Evolutionary conservation across 1,140 invertebrate species (phyloP).

Genomic region (Choristoneura fumiferana): DNA sequence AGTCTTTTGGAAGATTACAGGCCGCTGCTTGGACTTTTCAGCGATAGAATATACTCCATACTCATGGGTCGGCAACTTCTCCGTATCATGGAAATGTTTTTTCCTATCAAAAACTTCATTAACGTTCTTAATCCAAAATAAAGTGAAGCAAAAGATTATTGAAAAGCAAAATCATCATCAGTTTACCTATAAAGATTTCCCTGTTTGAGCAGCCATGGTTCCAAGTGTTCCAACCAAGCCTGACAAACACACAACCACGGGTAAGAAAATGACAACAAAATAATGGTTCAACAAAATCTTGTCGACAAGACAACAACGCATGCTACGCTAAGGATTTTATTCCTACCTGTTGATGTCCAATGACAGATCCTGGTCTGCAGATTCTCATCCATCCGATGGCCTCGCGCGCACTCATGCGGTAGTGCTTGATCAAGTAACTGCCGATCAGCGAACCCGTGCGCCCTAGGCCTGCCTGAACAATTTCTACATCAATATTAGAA

Average conservation of each 20-base stretch:
- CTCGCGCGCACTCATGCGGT: slow-evolving; percentile 94
- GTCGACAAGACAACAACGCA: not conserved
- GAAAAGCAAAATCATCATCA: slow-evolving; percentile 23
- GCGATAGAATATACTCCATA: slow-evolving; percentile 65
- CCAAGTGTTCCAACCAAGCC: slow-evolving; percentile 64
- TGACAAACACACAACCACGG: slow-evolving; percentile 24
- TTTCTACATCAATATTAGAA: slow-evolving; percentile 40
- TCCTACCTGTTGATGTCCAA: slow-evolving; percentile 93
- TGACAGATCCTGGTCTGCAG: slow-evolving; percentile 97
- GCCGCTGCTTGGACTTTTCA: slow-evolving; percentile 41
- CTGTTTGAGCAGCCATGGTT: slow-evolving; percentile 67
- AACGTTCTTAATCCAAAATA: slow-evolving; percentile 26
- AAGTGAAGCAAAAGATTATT: slow-evolving; percentile 1
- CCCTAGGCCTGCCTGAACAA: slow-evolving; percentile 93
- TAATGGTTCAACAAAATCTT: not conserved
- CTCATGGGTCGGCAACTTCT: slow-evolving; percentile 54
- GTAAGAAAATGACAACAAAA: not conserved
- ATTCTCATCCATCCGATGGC: slow-evolving; percentile 98
- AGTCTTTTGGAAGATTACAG: slow-evolving; percentile 43
- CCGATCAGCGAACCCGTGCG: slow-evolving; percentile 98
- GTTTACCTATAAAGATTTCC: slow-evolving; percentile 69
- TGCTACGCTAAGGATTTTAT: not conserved
- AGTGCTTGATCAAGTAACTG: slow-evolving; percentile 99
- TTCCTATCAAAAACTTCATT: slow-evolving; percentile 52
- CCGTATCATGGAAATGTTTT: slow-evolving; percentile 47